Percentiles rank a stretch among this genome's conserved stretches.
Conservation (phyloP, 2,888 invertebrate genomes). For the Nematopogon swammerdamellus region DNA sequence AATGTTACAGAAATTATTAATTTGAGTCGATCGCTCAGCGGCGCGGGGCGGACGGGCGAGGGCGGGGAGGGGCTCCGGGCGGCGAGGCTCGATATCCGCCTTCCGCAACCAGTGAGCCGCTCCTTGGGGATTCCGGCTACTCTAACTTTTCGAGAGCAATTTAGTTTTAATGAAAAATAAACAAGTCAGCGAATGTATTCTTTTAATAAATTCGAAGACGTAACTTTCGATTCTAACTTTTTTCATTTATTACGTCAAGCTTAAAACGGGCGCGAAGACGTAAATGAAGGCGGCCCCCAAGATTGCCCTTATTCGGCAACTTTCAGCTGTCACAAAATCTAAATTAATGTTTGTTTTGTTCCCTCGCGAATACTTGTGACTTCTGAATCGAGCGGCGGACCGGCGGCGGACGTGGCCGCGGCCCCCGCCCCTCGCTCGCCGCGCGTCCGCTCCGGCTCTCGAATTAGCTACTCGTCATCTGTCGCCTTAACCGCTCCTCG, state of each 20-base stretch:
- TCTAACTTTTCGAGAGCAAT: not conserved
- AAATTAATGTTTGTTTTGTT: conserved; percentile 53
- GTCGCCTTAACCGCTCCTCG: too few relatives aligned
- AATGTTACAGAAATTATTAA: too few relatives aligned
- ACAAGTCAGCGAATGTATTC: not conserved
- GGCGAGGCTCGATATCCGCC: too few relatives aligned
- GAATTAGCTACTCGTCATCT: too few relatives aligned
- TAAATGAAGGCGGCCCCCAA: conserved; percentile 49
- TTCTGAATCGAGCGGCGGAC: conserved; percentile 36
- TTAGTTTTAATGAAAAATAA: not conserved
- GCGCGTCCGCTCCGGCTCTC: conserved; percentile 17
- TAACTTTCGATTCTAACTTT: conserved; percentile 51
- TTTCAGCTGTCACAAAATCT: conserved; percentile 49
- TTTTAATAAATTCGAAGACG: not conserved
- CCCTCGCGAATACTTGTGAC: conserved; percentile 28
- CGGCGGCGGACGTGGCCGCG: conserved; percentile 9
- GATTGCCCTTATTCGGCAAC: conserved; percentile 45
- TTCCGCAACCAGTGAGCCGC: too few relatives aligned
- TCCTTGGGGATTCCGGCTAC: too few relatives aligned
- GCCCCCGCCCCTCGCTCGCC: not conserved
- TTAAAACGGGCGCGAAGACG: conserved; percentile 42
- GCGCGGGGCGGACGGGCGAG: too few relatives aligned
- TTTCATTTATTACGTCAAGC: conserved; percentile 52
- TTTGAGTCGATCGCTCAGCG: too few relatives aligned
- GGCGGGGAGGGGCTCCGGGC: too few relatives aligned